Conservation (phyloP, 2,888 invertebrate species). For the Polymixis flavicincta region DNA sequence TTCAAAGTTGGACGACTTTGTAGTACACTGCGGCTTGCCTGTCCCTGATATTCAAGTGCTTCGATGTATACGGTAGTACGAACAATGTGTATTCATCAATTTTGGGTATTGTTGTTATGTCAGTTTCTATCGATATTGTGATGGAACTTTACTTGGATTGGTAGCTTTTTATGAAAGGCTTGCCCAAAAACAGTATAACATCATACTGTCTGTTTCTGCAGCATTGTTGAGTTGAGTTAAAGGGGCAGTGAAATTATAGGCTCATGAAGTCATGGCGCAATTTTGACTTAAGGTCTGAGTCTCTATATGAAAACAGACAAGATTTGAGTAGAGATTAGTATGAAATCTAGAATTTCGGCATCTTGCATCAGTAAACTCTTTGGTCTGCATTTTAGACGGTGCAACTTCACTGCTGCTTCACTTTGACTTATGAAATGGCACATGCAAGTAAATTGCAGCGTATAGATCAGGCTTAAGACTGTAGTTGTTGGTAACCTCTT, state of each 20-base stretch:
- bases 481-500: background rate
- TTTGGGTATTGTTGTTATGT: background rate
- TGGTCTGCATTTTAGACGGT: too few species aligned
- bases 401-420: too few species aligned
- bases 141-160: background rate
- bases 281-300: too few species aligned
- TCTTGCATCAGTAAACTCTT: too few species aligned
- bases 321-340: too few species aligned
- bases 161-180: background rate
- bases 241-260: background rate
- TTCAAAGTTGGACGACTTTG: slow-evolving; percentile 42
- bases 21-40: slow-evolving; percentile 26
- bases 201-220: too few species aligned
- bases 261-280: background rate
- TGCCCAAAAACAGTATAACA: too few species aligned
- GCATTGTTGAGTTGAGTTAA: background rate
- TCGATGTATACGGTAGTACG: background rate
- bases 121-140: background rate
- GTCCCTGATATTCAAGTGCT: slow-evolving; percentile 28
- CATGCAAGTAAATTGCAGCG: too few species aligned
- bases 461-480: background rate
- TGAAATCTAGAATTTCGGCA: too few species aligned
- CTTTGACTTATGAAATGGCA: too few species aligned
- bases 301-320: too few species aligned
- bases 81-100: slow-evolving; percentile 13